Conservation (phyloP, 2,797 vertebrate species). For the Lacerta agilis region DNA sequence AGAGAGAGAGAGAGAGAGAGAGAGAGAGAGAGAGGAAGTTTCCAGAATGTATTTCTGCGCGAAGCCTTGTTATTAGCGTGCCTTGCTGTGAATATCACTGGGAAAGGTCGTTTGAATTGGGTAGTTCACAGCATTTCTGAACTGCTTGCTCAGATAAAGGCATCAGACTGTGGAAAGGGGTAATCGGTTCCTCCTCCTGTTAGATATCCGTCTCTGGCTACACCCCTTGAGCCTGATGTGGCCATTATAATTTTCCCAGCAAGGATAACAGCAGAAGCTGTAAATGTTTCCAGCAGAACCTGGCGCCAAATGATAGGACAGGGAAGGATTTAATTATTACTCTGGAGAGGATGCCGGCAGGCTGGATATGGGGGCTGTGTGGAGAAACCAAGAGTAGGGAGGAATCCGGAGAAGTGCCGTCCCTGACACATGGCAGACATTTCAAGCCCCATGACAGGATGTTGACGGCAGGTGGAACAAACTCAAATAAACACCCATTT, state of each 20-base stretch:
- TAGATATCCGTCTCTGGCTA: conserved; percentile 35
- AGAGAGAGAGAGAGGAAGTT: background rate
- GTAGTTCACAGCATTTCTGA: conserved; percentile 42
- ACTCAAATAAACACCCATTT: background rate
- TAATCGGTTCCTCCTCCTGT: conserved; percentile 49
- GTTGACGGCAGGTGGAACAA: background rate
- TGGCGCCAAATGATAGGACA: conserved; percentile 3
- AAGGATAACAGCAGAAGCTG: background rate
- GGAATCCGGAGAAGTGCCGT: background rate
- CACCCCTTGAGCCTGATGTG: conserved; percentile 45
- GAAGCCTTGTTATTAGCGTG: conserved; percentile 27
- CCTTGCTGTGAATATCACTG: conserved; percentile 59
- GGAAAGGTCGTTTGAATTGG: conserved; percentile 49
- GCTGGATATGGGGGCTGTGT: background rate
- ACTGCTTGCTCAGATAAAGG: conserved; percentile 46
- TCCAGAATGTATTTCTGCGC: background rate
- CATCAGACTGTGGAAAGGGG: conserved; percentile 45
- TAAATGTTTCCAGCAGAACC: background rate
- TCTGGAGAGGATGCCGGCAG: background rate
- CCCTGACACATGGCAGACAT: background rate
- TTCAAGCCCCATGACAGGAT: background rate
- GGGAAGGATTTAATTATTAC: background rate
- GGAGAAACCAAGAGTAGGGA: background rate
- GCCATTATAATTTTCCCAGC: conserved; percentile 29
- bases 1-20: conserved; percentile 17